Evolutionary conservation across 92 coral and sea anemone genomes (phyloP).

Genomic region (Palythoa heliodiscus): DNA sequence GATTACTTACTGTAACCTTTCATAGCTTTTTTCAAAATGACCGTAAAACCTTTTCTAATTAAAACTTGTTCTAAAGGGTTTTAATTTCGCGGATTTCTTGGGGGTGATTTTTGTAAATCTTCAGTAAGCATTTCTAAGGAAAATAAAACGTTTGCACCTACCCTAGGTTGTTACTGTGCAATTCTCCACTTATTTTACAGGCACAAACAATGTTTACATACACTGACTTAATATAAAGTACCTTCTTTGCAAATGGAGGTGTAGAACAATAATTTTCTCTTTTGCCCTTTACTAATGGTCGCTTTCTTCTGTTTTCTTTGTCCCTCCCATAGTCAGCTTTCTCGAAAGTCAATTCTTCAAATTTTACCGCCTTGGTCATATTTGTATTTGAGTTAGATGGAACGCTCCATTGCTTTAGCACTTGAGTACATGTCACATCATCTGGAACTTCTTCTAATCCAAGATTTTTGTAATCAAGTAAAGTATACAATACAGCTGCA

Average conservation of each 20-base stretch:
- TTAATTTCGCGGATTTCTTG: constrained; percentile 21
- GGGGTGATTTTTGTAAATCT: constrained; percentile 28
- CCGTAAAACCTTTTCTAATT: constrained; percentile 9
- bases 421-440: constrained; percentile 14
- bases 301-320: constrained; percentile 13
- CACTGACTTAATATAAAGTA: constrained; percentile 29
- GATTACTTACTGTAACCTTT: constrained; percentile 10
- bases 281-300: constrained; percentile 11
- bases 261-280: constrained; percentile 8
- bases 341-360: constrained; percentile 13
- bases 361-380: constrained; percentile 3
- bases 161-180: constrained; percentile 19
- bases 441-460: constrained; percentile 5
- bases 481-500: constrained; percentile 10
- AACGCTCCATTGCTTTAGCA: neutral
- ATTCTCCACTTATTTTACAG: constrained; percentile 27
- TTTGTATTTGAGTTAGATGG: constrained; percentile 12
- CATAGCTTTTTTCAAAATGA: constrained; percentile 21
- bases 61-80: constrained; percentile 25
- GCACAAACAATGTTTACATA: constrained; percentile 23
- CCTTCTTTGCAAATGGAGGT: constrained; percentile 22
- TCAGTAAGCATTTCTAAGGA: constrained; percentile 21
- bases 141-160: constrained; percentile 23
- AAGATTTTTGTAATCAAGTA: constrained; percentile 6
- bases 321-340: constrained; percentile 16